These are phyloP conservation scores for Agriopis leucophaearia DNA, from an alignment of 2,888 invertebrate genomes.

Conservation along the genomic window DNA sequence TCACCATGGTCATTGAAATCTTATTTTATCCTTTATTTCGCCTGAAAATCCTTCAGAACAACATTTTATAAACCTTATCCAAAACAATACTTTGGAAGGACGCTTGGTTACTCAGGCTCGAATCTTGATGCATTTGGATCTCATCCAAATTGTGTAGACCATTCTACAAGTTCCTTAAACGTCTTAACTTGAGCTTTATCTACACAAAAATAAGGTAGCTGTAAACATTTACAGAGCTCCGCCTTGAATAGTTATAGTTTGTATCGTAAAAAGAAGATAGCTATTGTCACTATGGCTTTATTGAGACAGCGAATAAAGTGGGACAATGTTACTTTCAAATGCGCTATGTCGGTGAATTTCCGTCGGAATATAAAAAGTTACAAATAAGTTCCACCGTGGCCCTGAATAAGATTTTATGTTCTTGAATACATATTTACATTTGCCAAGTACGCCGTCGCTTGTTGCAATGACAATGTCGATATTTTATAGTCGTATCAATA, in stretches of 20 bases:
- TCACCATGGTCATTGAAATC: background rate
- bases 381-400: constrained; percentile 1
- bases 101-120: constrained; percentile 45
- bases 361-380: constrained; percentile 23
- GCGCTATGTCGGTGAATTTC: constrained; percentile 22
- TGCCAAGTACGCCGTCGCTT: background rate
- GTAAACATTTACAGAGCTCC: constrained; percentile 8
- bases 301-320: constrained; percentile 36
- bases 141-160: constrained; percentile 43
- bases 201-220: constrained; percentile 13
- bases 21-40: background rate
- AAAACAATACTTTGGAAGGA: constrained; percentile 44
- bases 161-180: constrained; percentile 7
- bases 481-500: too few relatives aligned
- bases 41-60: constrained; percentile 7
- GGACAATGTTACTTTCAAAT: constrained; percentile 34
- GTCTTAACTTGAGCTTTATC: constrained; percentile 29
- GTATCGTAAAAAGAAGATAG: constrained; percentile 41
- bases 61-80: constrained; percentile 22
- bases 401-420: background rate
- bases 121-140: constrained; percentile 51
- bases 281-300: constrained; percentile 39
- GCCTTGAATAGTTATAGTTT: constrained; percentile 27
- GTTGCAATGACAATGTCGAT: background rate
- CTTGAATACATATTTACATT: background rate